phyloP scores from a whole-genome alignment of 2,888 invertebrate species.

The Norana najaformis region DNA sequence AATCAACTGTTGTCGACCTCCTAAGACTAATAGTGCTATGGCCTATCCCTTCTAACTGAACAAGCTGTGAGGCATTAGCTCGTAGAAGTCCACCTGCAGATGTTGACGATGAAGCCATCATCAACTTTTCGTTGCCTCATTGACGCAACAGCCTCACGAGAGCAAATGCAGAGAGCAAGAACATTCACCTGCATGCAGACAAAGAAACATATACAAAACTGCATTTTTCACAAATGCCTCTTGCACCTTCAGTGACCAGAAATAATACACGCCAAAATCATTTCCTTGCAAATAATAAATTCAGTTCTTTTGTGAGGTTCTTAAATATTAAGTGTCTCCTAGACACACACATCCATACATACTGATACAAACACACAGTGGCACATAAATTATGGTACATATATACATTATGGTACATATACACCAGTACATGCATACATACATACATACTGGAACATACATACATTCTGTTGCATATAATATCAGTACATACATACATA shows the following conservation, averaged over 20 bases:
- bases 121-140: constrained; percentile 66
- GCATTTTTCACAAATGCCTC: too few relatives aligned
- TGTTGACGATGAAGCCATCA: constrained; percentile 69
- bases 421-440: too few relatives aligned
- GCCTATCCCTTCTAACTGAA: neutral
- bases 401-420: too few relatives aligned
- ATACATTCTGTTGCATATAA: too few relatives aligned
- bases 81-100: constrained; percentile 67
- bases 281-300: too few relatives aligned
- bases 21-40: too few relatives aligned
- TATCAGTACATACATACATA: too few relatives aligned
- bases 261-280: too few relatives aligned
- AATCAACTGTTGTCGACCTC: too few relatives aligned
- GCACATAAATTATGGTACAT: neutral
- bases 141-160: constrained; percentile 67
- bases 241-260: neutral
- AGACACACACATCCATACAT: neutral
- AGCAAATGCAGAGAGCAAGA: constrained; percentile 67
- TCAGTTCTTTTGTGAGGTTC: too few relatives aligned
- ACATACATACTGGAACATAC: too few relatives aligned
- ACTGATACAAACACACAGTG: neutral
- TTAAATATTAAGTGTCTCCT: neutral
- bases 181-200: constrained; percentile 65
- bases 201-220: neutral
- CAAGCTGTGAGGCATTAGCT: neutral